phyloP scores from a whole-genome alignment of 1,140 invertebrate genomes.

The Probaryconus sp. region DNA sequence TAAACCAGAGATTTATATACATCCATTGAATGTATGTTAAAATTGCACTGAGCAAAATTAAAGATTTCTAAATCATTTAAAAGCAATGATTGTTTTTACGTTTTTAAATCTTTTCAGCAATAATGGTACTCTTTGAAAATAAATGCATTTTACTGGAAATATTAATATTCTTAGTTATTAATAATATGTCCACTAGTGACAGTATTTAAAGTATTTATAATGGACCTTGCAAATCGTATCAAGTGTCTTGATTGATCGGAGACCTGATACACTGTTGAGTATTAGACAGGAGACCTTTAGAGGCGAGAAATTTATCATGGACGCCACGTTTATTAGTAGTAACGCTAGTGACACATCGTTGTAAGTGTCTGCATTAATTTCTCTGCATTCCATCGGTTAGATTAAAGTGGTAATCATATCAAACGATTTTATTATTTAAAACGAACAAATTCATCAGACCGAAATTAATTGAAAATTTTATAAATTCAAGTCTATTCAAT shows the following conservation, averaged over 20 bases:
- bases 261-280: conserved; percentile 11
- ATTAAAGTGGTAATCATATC: background rate
- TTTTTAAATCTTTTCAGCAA: too few species aligned
- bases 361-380: conserved; percentile 14
- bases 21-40: too few species aligned
- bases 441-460: background rate
- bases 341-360: conserved; percentile 8
- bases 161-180: too few species aligned
- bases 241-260: conserved; percentile 23
- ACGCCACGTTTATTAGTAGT: conserved; percentile 12
- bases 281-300: conserved; percentile 10
- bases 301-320: conserved; percentile 21
- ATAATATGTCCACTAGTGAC: too few species aligned
- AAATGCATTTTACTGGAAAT: too few species aligned
- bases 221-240: conserved; percentile 1
- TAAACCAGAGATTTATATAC: too few species aligned
- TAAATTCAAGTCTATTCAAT: too few species aligned
- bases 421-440: background rate
- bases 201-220: conserved; percentile 1
- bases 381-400: conserved; percentile 7
- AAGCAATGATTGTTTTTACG: too few species aligned
- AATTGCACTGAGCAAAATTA: too few species aligned
- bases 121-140: too few species aligned
- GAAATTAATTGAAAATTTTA: background rate
- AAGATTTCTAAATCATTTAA: too few species aligned